Evolutionary conservation across 2,797 vertebrate species (phyloP).

Genomic region (Tragelaphus oryx): DNA sequence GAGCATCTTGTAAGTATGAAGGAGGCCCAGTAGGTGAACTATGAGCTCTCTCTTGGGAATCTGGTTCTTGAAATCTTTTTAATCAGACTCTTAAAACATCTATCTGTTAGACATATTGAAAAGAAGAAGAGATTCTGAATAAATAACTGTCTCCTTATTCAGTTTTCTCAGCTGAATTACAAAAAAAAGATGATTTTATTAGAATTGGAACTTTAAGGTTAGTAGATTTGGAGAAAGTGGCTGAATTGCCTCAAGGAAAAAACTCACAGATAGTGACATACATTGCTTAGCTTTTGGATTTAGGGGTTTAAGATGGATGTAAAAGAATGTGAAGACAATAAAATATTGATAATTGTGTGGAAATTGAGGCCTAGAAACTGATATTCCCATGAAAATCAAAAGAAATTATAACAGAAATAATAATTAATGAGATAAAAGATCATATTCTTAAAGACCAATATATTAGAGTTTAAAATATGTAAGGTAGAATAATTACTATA

Average conservation of each 20-base stretch:
- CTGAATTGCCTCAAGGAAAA: neutral
- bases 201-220: neutral
- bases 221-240: neutral
- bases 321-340: neutral
- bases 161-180: neutral
- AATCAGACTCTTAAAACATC: neutral
- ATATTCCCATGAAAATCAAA: neutral
- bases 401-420: neutral
- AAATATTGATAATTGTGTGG: neutral
- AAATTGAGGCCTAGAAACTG: neutral
- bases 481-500: neutral
- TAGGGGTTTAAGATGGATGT: neutral
- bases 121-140: neutral
- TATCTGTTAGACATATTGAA: neutral
- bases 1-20: neutral
- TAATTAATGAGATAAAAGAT: neutral
- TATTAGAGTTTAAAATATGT: neutral
- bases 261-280: neutral
- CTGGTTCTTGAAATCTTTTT: neutral
- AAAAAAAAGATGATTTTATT: neutral
- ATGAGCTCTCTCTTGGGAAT: neutral
- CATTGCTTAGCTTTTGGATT: neutral
- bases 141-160: neutral
- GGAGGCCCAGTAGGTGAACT: neutral
- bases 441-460: neutral